Evolutionary conservation across 2,888 invertebrate species (phyloP), one percentile per base, ranked within the genome.

Genomic region (Blastobasis lacticolella): DNA sequence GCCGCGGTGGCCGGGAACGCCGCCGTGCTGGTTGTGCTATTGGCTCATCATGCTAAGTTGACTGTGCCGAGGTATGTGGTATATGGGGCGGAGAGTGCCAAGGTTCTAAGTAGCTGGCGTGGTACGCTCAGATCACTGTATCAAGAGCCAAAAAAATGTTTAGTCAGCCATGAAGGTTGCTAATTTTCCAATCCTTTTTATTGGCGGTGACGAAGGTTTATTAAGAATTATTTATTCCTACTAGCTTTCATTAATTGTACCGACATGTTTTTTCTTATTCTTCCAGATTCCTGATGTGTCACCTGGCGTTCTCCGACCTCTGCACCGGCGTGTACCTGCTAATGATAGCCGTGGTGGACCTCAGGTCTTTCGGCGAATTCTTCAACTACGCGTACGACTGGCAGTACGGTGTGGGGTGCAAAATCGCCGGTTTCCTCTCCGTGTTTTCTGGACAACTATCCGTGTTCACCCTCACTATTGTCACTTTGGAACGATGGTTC

Each of bases 321-420:
- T 94, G 94, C 70, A 94, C 97, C 88, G 97, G 96, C 0, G 71
- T 95, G 1, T 97, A 97, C 78, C 88, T 97, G 50, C 89, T 95
- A 44, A 90, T 97, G 71, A 90, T 97, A 43, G 97, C 97, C 0
- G 91, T 93, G 0, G 94, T 95, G 67, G 97, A 97, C 78, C 88
- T 94, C 0, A 92, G 93, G 62, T 96, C 96, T 0, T 92, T 94
- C 66, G 95, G 95, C 3, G 92, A 92, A 58, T 97, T 96, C 82
- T 96, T 96, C 78, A 96, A 96, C 76, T 94, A 93, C 75, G 97
- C 97, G 4, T 96, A 94, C 65, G 93, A 94, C 68, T 97, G 97
- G 97, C 97, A 97, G 79, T 88, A 88, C 55, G 93, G 95, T 49
- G 75, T 91, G 46, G 96, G 97, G 0, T 97, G 97, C 75, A 92